phyloP scores from a whole-genome alignment of 2,113 vertebrate species.

The Elephas maximus region DNA sequence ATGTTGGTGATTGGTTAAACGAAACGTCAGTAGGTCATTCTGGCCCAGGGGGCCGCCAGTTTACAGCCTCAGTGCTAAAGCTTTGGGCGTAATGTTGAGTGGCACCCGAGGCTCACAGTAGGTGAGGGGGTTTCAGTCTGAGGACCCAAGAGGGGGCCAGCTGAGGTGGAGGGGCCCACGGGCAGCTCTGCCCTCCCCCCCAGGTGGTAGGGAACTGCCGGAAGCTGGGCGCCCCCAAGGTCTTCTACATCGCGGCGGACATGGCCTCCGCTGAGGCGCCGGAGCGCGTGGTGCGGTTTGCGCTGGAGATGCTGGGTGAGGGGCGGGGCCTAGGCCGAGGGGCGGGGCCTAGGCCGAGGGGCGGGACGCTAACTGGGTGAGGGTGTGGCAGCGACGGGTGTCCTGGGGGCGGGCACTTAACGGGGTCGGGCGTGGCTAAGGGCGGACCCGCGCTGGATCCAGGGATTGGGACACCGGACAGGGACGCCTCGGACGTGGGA shows the following conservation, averaged over 20 bases:
- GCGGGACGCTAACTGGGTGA: neutral
- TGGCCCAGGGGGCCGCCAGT: neutral
- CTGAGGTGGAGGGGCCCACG: constrained; percentile 41
- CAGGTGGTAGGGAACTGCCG: constrained; percentile 93
- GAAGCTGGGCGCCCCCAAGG: constrained; percentile 91
- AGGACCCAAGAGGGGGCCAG: neutral
- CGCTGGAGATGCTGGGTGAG: constrained; percentile 91
- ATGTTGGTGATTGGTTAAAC: neutral
- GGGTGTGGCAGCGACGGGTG: neutral
- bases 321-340: constrained; percentile 23
- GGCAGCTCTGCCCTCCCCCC: constrained; percentile 52
- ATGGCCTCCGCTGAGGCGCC: constrained; percentile 90
- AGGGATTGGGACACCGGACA: neutral
- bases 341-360: neutral
- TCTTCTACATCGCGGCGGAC: constrained; percentile 91
- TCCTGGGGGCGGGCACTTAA: neutral
- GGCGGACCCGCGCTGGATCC: neutral
- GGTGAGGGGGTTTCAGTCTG: neutral
- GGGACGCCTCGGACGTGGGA: neutral
- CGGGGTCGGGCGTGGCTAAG: neutral
- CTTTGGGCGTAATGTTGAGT: neutral
- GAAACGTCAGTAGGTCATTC: neutral
- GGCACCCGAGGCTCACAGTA: neutral
- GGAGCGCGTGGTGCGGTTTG: constrained; percentile 90
- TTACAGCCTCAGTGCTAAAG: neutral